phyloP scores from a whole-genome alignment of 2,888 invertebrate species.

The Odontocerum albicorne region DNA sequence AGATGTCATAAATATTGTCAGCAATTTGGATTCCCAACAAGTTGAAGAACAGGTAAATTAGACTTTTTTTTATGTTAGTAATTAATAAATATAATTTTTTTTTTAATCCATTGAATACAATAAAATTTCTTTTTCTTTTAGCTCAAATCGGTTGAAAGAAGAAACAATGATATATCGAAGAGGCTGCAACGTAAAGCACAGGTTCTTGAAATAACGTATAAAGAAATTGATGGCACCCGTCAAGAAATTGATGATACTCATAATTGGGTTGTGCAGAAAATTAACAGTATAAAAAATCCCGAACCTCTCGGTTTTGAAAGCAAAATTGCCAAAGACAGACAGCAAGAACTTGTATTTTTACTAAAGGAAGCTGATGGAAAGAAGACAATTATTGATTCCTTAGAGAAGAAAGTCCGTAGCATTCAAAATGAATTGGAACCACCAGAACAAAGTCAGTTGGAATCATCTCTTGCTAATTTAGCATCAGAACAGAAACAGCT shows the following conservation, averaged over 20 bases:
- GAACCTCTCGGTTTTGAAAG: conserved; percentile 76
- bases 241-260: conserved; percentile 78
- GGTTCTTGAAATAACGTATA: conserved; percentile 80
- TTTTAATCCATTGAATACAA: conserved; percentile 8
- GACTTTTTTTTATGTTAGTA: conserved; percentile 4
- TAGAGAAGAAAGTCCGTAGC: conserved; percentile 81
- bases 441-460: conserved; percentile 78
- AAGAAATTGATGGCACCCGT: conserved; percentile 79
- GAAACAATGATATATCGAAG: conserved; percentile 82
- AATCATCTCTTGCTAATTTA: conserved; percentile 70
- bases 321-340: conserved; percentile 72
- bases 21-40: conserved; percentile 87
- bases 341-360: conserved; percentile 70
- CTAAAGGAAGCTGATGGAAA: conserved; percentile 85
- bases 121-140: conserved; percentile 40
- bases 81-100: conserved; percentile 3
- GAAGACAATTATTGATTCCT: conserved; percentile 76
- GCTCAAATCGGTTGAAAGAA: conserved; percentile 80
- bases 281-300: conserved; percentile 65
- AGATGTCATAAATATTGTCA: conserved; percentile 76
- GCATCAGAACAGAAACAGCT: conserved; percentile 76
- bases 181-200: conserved; percentile 82
- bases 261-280: conserved; percentile 78
- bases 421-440: conserved; percentile 85
- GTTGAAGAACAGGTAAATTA: conserved; percentile 75